A percentile compares a stretch with the other conserved stretches of the same genome.
phyloP scores from a whole-genome alignment of 1,140 invertebrate species.

The Drosophila repletoides region DNA sequence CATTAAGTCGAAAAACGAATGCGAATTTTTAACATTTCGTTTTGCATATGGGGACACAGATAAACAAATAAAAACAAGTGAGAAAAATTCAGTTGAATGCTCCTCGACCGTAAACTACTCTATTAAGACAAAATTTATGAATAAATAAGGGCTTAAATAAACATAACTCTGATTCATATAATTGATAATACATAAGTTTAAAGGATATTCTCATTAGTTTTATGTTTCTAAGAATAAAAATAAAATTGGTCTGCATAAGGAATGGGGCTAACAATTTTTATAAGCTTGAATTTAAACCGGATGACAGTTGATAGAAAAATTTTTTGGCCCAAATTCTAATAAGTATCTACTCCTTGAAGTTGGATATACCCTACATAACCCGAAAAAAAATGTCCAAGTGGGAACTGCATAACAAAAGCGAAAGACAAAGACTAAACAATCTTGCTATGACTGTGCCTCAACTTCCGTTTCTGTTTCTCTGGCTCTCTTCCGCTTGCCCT shows the following conservation, averaged over 20 bases:
- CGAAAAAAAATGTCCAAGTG: neutral
- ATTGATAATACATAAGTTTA: too few relatives aligned
- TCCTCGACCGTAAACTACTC: neutral
- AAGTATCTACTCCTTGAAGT: neutral
- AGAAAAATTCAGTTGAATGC: too few relatives aligned
- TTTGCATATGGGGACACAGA: conserved; percentile 35
- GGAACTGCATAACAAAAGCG: conserved; percentile 15
- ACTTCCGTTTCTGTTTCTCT: neutral
- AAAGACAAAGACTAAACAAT: conserved; percentile 32
- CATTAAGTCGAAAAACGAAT: conserved; percentile 34
- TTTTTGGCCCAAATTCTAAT: too few relatives aligned
- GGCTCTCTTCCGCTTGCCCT: neutral
- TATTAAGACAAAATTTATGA: neutral
- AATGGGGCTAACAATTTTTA: too few relatives aligned
- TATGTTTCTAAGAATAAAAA: too few relatives aligned
- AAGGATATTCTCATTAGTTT: too few relatives aligned
- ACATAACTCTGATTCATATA: too few relatives aligned
- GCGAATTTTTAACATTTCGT: conserved; percentile 10
- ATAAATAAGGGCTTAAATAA: too few relatives aligned
- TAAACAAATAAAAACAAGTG: conserved; percentile 9
- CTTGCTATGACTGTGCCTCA: conserved; percentile 8
- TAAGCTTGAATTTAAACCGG: too few relatives aligned
- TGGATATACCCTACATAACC: neutral
- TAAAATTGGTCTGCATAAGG: too few relatives aligned
- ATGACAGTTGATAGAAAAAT: too few relatives aligned